phyloP scores from a whole-genome alignment of 1,140 invertebrate species.

The Nymphalis io region DNA sequence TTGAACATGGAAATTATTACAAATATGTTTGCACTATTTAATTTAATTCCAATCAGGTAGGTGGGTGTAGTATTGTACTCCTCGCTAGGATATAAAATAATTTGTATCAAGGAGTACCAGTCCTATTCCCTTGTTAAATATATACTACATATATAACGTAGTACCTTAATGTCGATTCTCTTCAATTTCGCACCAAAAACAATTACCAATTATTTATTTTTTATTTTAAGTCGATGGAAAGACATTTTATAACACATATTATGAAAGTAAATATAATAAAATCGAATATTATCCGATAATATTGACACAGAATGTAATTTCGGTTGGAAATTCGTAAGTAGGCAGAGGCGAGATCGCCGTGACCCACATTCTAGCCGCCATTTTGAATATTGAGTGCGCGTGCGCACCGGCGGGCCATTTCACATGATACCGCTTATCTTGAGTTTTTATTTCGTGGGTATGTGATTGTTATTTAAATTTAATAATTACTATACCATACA shows the following conservation, averaged over 20 bases:
- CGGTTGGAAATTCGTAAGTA: slow-evolving; percentile 44
- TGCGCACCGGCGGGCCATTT: slow-evolving; percentile 54
- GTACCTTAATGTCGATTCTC: too few relatives aligned
- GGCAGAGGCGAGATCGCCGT: slow-evolving; percentile 43
- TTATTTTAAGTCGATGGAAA: background rate
- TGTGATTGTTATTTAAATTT: slow-evolving; percentile 27
- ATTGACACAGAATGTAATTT: slow-evolving; percentile 27
- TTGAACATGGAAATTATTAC: too few relatives aligned
- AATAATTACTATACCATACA: slow-evolving; percentile 4
- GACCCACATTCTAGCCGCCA: slow-evolving; percentile 55
- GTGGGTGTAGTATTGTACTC: too few relatives aligned
- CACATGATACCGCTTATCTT: slow-evolving; percentile 44
- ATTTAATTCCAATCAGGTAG: too few relatives aligned
- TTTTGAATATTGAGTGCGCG: slow-evolving; percentile 59
- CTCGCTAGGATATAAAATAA: too few relatives aligned
- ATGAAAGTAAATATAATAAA: background rate
- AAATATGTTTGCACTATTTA: too few relatives aligned
- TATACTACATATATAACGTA: too few relatives aligned
- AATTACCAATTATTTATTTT: too few relatives aligned
- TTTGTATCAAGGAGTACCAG: too few relatives aligned
- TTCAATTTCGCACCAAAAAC: too few relatives aligned
- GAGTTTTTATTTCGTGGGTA: slow-evolving; percentile 7
- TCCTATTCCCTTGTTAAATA: too few relatives aligned
- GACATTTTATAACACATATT: background rate
- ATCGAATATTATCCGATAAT: background rate